Percentiles rank a stretch among this genome's conserved stretches.
Conservation (phyloP, 2,113 vertebrate species). For the Ciconia stormi region DNA sequence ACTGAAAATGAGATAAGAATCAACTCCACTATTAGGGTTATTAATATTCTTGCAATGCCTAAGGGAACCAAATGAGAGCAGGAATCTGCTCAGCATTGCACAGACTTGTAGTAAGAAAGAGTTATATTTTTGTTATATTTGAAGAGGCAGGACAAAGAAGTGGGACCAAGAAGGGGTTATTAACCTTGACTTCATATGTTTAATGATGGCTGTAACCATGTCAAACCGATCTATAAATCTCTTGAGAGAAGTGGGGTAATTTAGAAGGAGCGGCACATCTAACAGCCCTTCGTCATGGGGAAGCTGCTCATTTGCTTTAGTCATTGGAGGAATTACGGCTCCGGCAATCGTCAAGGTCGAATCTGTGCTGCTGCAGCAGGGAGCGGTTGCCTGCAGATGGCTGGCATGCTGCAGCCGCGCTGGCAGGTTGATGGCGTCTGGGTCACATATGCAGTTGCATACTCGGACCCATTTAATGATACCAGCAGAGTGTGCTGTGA, state of each 20-base stretch:
- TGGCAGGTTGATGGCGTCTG: background rate
- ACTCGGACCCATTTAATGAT: background rate
- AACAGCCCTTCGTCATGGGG: background rate
- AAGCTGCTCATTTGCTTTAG: background rate
- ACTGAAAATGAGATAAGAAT: slow-evolving; percentile 1
- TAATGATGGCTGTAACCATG: background rate
- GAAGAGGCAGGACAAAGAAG: background rate
- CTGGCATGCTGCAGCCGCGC: background rate
- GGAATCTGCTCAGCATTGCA: background rate
- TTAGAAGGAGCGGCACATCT: background rate
- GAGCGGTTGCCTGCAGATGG: background rate
- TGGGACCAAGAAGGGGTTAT: background rate
- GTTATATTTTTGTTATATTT: background rate
- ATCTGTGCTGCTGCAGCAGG: background rate
- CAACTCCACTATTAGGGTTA: background rate
- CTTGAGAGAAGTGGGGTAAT: background rate
- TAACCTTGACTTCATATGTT: background rate
- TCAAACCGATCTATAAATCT: background rate
- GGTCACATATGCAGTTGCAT: background rate
- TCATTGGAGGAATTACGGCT: background rate
- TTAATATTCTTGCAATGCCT: background rate
- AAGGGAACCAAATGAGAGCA: background rate
- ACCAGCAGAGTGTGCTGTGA: background rate
- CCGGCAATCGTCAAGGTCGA: background rate
- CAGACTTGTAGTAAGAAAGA: background rate